A percentile compares a stretch with the other conserved stretches of the same genome.
Evolutionary conservation across 2,888 invertebrate species (phyloP).

Genomic region (Hyles lineata): DNA sequence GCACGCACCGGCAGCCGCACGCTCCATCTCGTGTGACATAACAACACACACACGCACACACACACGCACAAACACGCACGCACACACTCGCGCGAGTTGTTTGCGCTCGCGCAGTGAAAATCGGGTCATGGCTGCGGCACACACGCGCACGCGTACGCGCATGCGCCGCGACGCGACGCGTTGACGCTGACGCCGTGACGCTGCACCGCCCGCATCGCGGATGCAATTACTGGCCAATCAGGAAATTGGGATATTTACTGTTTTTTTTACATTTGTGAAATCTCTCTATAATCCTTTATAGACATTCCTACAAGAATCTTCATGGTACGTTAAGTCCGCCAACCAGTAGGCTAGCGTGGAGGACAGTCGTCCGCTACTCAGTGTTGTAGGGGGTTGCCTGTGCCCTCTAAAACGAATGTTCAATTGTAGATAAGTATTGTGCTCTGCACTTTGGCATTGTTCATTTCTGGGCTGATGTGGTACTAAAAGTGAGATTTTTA

Average conservation of each 20-base stretch:
- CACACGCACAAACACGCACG: conserved; percentile 38
- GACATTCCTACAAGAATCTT: no score
- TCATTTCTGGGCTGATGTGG: no score
- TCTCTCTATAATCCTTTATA: no score
- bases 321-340: no score
- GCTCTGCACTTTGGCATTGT: no score
- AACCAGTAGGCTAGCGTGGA: no score
- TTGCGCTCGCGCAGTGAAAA: conserved; percentile 65
- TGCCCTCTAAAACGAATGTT: no score
- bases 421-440: no score
- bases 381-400: no score
- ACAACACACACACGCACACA: conserved; percentile 44
- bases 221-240: conserved; percentile 47
- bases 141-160: conserved; percentile 47
- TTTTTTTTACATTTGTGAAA: no score
- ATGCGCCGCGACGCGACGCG: conserved; percentile 32
- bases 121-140: conserved; percentile 71
- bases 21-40: conserved; percentile 67
- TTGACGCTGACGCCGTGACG: conserved; percentile 42
- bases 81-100: conserved; percentile 32
- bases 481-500: no score
- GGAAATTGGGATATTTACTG: background rate
- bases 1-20: conserved; percentile 42
- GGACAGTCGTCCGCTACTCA: no score
- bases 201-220: conserved; percentile 61